phyloP scores from a whole-genome alignment of 2,797 vertebrate species.

The Acropternis orthonyx region DNA sequence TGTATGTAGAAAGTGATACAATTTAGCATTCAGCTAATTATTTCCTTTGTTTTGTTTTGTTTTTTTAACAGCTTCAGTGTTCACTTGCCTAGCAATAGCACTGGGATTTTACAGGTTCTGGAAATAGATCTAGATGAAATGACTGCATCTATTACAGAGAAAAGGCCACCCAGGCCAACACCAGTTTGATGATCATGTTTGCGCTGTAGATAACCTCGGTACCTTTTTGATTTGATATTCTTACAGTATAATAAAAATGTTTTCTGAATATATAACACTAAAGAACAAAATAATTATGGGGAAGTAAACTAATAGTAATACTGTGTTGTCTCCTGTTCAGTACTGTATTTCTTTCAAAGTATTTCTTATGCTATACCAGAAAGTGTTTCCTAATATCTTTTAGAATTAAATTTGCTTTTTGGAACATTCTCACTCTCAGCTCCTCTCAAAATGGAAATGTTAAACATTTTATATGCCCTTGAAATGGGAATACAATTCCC shows the following conservation, averaged over 20 bases:
- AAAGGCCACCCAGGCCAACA: not conserved
- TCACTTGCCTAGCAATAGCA: conserved; percentile 90
- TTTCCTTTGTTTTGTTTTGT: not conserved
- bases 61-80: conserved; percentile 83
- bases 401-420: not conserved
- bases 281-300: not conserved
- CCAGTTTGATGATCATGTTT: fast-evolving
- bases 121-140: conserved; percentile 75
- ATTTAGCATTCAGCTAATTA: not conserved
- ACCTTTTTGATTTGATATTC: not conserved
- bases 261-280: not conserved
- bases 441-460: not conserved
- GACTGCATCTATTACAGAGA: not conserved
- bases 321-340: not conserved
- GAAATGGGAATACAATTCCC: not conserved
- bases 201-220: not conserved
- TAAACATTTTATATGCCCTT: not conserved
- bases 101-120: conserved; percentile 91
- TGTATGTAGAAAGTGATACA: not conserved
- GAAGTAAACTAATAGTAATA: not conserved
- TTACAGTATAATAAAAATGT: not conserved
- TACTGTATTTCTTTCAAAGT: not conserved
- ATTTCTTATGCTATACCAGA: not conserved
- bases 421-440: not conserved
- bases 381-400: not conserved